Conservation (phyloP, 1,140 invertebrate genomes). For the Helicoverpa zea region DNA sequence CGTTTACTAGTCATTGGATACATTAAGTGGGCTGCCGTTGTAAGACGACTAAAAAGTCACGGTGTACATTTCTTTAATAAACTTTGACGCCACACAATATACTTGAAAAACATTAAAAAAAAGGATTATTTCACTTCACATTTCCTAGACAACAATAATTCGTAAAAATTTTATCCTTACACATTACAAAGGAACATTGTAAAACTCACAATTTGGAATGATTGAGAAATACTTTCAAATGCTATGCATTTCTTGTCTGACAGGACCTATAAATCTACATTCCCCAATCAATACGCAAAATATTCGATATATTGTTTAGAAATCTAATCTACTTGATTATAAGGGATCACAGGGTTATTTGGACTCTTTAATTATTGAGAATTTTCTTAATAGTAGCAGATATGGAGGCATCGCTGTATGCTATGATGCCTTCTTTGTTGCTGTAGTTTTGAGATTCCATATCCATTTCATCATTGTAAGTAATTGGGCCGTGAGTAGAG, state of each 20-base stretch:
- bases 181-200: neutral
- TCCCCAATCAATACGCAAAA: too few relatives aligned
- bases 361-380: constrained; percentile 26
- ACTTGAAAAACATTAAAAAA: neutral
- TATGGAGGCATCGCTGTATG: constrained; percentile 62
- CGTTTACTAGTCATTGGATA: too few relatives aligned
- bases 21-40: too few relatives aligned
- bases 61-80: constrained; percentile 43
- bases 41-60: too few relatives aligned
- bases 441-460: constrained; percentile 69
- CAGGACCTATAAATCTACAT: too few relatives aligned
- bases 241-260: neutral
- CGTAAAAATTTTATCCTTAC: constrained; percentile 9
- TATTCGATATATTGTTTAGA: too few relatives aligned
- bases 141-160: constrained; percentile 5
- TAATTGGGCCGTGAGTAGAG: constrained; percentile 60
- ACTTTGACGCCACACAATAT: neutral
- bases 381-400: constrained; percentile 66
- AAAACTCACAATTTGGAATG: neutral
- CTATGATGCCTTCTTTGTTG: constrained; percentile 77
- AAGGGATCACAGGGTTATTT: neutral
- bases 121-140: neutral
- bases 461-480: constrained; percentile 69
- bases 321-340: neutral
- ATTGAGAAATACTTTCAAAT: neutral